These are phyloP conservation scores for Empidonax alnorum DNA, from an alignment of 2,113 vertebrate genomes.

Conservation along the genomic window DNA sequence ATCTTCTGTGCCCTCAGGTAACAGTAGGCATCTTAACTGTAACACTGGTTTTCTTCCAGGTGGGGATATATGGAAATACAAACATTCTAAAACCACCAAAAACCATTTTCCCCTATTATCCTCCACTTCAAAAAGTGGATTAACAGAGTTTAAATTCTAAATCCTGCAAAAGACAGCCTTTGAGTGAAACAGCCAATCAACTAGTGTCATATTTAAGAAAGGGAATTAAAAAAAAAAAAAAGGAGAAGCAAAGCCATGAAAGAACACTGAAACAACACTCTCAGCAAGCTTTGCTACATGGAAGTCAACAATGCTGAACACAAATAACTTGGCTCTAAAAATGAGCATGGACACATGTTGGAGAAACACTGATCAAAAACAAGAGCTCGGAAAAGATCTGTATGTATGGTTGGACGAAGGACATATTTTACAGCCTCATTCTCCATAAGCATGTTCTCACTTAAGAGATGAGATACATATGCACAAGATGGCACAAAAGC, in stretches of 20 bases:
- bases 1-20: not conserved
- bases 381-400: not conserved
- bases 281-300: not conserved
- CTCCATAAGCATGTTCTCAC: not conserved
- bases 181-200: not conserved
- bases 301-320: not conserved
- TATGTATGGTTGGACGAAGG: not conserved
- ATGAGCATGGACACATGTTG: fast-evolving
- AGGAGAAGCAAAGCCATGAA: not conserved
- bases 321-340: not conserved
- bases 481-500: not conserved
- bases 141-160: not conserved
- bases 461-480: not conserved
- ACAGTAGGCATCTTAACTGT: not conserved
- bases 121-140: not conserved
- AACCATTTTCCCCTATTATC: not conserved
- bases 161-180: not conserved
- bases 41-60: not conserved
- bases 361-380: not conserved
- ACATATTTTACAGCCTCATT: not conserved
- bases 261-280: not conserved
- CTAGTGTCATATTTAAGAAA: not conserved
- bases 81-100: not conserved
- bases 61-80: not conserved
- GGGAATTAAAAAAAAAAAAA: fast-evolving